A percentile compares a stretch with the other conserved stretches of the same genome.
Conservation (phyloP, 2,888 invertebrate genomes). For the Cerastis leucographa region DNA sequence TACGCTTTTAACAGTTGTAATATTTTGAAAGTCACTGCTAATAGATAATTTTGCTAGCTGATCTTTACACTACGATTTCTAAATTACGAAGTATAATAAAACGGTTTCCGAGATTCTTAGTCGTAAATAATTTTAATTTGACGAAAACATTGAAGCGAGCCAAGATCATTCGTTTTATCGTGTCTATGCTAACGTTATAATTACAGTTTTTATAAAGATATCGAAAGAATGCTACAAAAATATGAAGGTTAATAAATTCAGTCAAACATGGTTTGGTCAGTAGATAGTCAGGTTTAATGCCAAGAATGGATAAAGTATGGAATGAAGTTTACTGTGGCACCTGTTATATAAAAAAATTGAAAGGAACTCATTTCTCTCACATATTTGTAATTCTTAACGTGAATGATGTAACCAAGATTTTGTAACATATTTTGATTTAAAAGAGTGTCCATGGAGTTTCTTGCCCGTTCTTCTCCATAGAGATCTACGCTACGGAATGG, state of each 20-base stretch:
- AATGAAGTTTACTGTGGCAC: too few relatives aligned
- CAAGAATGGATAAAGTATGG: too few relatives aligned
- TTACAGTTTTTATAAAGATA: background rate
- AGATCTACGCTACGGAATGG: too few relatives aligned
- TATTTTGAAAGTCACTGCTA: conserved; percentile 7
- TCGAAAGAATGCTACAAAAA: background rate
- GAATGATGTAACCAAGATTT: too few relatives aligned
- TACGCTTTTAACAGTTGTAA: background rate
- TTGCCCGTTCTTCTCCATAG: too few relatives aligned
- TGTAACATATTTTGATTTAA: too few relatives aligned
- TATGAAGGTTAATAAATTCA: background rate
- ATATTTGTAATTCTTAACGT: too few relatives aligned
- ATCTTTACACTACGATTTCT: conserved; percentile 1
- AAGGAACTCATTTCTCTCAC: too few relatives aligned
- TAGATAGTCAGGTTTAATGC: background rate
- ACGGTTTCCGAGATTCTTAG: background rate
- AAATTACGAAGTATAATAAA: conserved; percentile 15
- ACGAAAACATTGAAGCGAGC: conserved; percentile 28
- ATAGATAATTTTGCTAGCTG: background rate
- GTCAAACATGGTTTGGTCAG: background rate
- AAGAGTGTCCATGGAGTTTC: too few relatives aligned
- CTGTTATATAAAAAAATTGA: too few relatives aligned
- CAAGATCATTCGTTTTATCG: conserved; percentile 23
- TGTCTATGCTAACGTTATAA: background rate
- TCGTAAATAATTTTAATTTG: conserved; percentile 39